Conservation (phyloP, 2,888 invertebrate species). For the Latrodectus hesperus region DNA sequence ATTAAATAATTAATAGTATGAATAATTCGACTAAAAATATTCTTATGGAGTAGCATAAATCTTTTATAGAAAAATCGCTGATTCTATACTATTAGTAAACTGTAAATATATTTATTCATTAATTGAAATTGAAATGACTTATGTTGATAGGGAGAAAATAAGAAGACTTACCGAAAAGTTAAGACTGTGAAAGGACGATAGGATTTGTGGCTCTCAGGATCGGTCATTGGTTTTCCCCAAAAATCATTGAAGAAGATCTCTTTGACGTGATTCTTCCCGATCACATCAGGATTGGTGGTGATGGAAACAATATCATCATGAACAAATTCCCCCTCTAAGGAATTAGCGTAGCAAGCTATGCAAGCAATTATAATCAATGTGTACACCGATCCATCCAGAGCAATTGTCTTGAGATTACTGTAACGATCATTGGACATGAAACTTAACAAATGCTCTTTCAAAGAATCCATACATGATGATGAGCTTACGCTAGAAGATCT, state of each 20-base stretch:
- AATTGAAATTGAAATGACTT: not conserved
- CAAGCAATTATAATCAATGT: conserved; percentile 57
- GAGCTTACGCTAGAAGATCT: conserved; percentile 12
- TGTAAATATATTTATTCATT: no score
- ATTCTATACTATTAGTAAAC: no score
- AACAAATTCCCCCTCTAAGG: conserved; percentile 86
- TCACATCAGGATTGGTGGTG: conserved; percentile 86
- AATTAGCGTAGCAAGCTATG: conserved; percentile 67
- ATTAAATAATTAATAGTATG: no score
- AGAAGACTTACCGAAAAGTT: conserved; percentile 84
- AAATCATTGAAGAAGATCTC: conserved; percentile 86
- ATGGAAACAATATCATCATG: conserved; percentile 92
- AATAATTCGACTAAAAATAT: no score
- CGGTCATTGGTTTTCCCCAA: conserved; percentile 92
- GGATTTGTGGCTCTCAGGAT: conserved; percentile 87
- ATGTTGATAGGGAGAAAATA: not conserved
- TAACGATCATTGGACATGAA: conserved; percentile 32
- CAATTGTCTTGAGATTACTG: conserved; percentile 36
- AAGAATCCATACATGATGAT: not conserved
- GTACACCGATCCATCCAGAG: conserved; percentile 53
- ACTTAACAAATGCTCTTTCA: conserved; percentile 25
- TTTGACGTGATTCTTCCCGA: conserved; percentile 80
- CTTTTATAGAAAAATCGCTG: no score
- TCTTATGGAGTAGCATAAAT: no score
- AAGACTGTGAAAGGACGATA: conserved; percentile 88